These are phyloP conservation scores for Lampropteryx suffumata DNA, from an alignment of 2,888 invertebrate species.

Conservation along the genomic window DNA sequence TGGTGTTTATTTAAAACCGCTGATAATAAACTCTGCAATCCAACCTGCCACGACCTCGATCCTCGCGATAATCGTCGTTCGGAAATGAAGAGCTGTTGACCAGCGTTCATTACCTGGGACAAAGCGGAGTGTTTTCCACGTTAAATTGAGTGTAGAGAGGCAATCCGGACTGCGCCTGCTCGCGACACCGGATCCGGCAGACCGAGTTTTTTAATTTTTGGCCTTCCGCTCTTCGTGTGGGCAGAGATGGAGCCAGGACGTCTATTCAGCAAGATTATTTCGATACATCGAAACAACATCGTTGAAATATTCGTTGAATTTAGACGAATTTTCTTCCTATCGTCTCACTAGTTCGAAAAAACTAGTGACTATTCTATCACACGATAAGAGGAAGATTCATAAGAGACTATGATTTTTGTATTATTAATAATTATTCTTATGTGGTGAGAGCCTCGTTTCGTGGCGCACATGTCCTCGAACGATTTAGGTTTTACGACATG, in stretches of 20 bases:
- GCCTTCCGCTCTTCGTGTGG: conserved; percentile 45
- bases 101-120: conserved; percentile 70
- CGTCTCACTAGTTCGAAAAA: too few relatives aligned
- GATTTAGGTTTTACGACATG: too few relatives aligned
- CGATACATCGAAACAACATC: too few relatives aligned
- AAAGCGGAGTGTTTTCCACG: conserved; percentile 77
- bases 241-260: conserved; percentile 6
- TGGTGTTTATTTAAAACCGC: background rate
- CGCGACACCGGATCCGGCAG: conserved; percentile 66
- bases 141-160: conserved; percentile 78
- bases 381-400: too few relatives aligned
- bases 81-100: conserved; percentile 51
- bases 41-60: conserved; percentile 24
- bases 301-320: too few relatives aligned
- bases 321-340: too few relatives aligned
- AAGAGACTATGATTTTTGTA: too few relatives aligned
- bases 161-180: conserved; percentile 71
- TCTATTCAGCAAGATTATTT: too few relatives aligned
- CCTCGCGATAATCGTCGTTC: conserved; percentile 41
- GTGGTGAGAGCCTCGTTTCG: too few relatives aligned
- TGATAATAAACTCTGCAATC: background rate
- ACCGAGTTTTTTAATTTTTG: conserved; percentile 74
- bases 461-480: too few relatives aligned
- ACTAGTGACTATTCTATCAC: too few relatives aligned
- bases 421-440: too few relatives aligned